Conservation (phyloP, 2,888 invertebrate genomes). For the Physocephala rufipes region DNA sequence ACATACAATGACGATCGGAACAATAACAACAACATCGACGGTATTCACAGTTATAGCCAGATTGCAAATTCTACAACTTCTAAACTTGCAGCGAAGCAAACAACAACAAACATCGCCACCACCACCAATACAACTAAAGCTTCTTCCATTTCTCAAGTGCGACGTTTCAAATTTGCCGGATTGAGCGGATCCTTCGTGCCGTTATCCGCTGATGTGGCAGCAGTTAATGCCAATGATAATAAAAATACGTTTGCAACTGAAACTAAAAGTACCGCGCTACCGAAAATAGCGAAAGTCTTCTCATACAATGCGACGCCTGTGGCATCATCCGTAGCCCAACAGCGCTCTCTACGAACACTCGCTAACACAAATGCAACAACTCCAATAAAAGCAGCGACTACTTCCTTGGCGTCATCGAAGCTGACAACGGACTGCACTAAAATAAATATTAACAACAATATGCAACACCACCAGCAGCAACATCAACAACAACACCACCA, state of each 20-base stretch:
- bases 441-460: slow-evolving; percentile 41
- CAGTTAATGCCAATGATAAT: neutral
- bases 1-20: slow-evolving; percentile 46
- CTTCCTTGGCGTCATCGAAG: slow-evolving; percentile 29
- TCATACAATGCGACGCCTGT: slow-evolving; percentile 40
- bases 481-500: slow-evolving; percentile 45
- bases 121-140: neutral
- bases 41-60: neutral
- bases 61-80: too few species aligned
- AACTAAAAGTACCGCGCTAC: slow-evolving; percentile 14
- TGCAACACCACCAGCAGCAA: slow-evolving; percentile 46
- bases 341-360: neutral
- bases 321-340: slow-evolving; percentile 44
- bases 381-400: slow-evolving; percentile 44
- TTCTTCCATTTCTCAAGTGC: neutral
- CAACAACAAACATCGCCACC: slow-evolving; percentile 4
- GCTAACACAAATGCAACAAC: slow-evolving; percentile 48
- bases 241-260: neutral
- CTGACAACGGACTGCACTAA: slow-evolving; percentile 30
- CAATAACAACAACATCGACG: slow-evolving; percentile 48
- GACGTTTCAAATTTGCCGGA: neutral
- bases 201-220: neutral
- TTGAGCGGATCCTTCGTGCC: neutral
- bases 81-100: too few species aligned
- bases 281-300: slow-evolving; percentile 22